Evolutionary conservation across 2,113 vertebrate species (phyloP).

Genomic region (Monopterus albus): DNA sequence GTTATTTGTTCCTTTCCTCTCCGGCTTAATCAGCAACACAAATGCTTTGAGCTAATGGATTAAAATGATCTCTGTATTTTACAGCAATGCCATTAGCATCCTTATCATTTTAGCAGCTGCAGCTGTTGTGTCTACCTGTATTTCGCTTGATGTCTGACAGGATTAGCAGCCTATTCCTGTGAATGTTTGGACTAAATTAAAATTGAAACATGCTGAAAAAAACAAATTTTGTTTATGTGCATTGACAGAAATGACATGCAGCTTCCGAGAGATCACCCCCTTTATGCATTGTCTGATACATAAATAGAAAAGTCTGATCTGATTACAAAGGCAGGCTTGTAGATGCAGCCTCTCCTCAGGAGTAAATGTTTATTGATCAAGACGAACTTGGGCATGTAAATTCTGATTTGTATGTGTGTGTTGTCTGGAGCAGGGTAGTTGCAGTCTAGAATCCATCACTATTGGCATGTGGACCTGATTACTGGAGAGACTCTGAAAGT

Average conservation of each 20-base stretch:
- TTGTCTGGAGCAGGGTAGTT: slow-evolving; percentile 49
- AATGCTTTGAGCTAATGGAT: slow-evolving; percentile 54
- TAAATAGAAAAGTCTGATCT: slow-evolving; percentile 61
- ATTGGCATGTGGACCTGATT: slow-evolving; percentile 83
- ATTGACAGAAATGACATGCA: slow-evolving; percentile 29
- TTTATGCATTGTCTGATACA: slow-evolving; percentile 55
- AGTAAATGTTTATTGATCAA: slow-evolving; percentile 83
- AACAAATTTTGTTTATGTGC: not conserved
- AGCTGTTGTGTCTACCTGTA: not conserved
- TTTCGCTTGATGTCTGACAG: slow-evolving; percentile 17
- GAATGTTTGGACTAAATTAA: slow-evolving; percentile 6
- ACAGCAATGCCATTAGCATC: slow-evolving; percentile 27
- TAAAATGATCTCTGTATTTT: slow-evolving; percentile 47
- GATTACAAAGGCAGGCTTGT: slow-evolving; percentile 56
- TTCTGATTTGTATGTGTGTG: slow-evolving; percentile 75
- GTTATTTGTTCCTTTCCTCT: slow-evolving; percentile 30
- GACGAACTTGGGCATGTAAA: slow-evolving; percentile 74
- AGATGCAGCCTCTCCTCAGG: slow-evolving; percentile 63
- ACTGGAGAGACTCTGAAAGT: slow-evolving; percentile 76
- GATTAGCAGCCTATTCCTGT: not conserved
- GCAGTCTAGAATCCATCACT: slow-evolving; percentile 81
- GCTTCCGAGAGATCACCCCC: slow-evolving; percentile 12
- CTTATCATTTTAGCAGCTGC: slow-evolving; percentile 18
- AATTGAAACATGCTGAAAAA: slow-evolving; percentile 22
- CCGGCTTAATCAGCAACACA: slow-evolving; percentile 22